Base-by-base conservation (phyloP, 23 tunicate genomes). In the Halocynthia aurantium region DNA sequence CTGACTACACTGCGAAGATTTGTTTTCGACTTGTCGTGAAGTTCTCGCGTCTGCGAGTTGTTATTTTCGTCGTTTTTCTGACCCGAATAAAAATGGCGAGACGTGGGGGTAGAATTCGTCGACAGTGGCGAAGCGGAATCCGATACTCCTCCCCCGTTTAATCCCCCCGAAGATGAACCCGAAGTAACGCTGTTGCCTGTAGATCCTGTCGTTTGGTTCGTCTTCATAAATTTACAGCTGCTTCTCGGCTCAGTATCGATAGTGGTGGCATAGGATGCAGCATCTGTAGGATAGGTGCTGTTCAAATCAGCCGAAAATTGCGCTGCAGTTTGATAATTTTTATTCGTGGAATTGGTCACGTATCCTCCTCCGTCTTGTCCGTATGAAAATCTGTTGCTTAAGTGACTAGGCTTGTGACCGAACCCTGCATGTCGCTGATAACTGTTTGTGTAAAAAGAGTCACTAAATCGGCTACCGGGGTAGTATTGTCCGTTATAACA, bases 401-500 rank as follows among this genome's bases (percentile, higher is more conserved):
- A 8, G 31, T 21, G 18, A 8, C 22, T 13, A 21, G 56, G n/a
- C 56, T 74, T 55, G 17, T 54, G 55, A 51, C 57, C 57, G 31
- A 74, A 74, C 56, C 40, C 56, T 53, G 20, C 49, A 74, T 54
- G 55, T 54, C 56, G 56, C 13, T 6, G 55, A 53, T 74, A 74
- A 22, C 62, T 64, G 78, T 74, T 74, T 8, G 78, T 9, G 73
- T 82, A 85, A 20, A 80, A 51, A 17, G 85, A 60, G 18, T 85
- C 78, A 0, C 84, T 51, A n/a, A 85, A 49, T 7, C 91, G 80
- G 62, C 84, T 44, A 0, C 63, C 52, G 61, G 70, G 86, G 81
- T 85, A 77, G 71, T 81, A 86, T 7, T 83, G 94, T 13, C 77
- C 83, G 31, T 83, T 83, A 61, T 83, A 78, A 58, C 69, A 40